Evolutionary conservation across 2,888 invertebrate species (phyloP), one percentile per base, ranked within the genome.

Genomic region (Hyalella azteca): DNA sequence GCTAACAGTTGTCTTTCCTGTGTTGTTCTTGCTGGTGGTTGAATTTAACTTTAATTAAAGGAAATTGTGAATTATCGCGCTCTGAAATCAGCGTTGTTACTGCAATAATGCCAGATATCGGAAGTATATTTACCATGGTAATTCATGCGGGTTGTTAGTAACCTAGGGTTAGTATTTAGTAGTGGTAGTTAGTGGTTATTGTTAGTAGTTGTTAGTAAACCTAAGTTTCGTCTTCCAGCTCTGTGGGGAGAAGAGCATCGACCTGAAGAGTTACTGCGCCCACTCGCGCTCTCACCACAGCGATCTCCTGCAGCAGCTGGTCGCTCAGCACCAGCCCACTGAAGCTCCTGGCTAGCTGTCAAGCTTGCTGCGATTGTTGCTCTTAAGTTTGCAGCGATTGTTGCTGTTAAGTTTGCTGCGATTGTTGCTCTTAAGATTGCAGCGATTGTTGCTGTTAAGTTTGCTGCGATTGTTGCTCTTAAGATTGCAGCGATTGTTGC

Each of bases 281-380:
- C 66, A 66, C 39, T 66, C 66, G 3, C 66, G 66, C 66, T 36
- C 66, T 13, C 66, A 66, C 66, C 66, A 66, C 66, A 66, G 66
- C 15, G 66, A 66, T 36, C 36, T 66, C 1, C 36, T 66, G 39
- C 66, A 66, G 66, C 66, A 66, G 66, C 66, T 66, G 29, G 39
- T 66, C 36, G 66, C 66, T 32, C 66, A 66, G 39, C 66, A 66
- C 66, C 66, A 32, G 39, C 36, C 66, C 5, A 7, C 66, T 22
- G 22, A 32, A 9, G 36, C 32, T 32, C 54, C 22, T 7, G 32
- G 36, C 66, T 66, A 66, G 66, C 54, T 26, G 54, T 54, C 3
- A 22, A 22, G 4, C 29, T 26, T 22, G 22, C 2, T 4, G 11
- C 19, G n/a, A n/a, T 1, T 45, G 11, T 45, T 15, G 45, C 3